A percentile compares a stretch with the other conserved stretches of the same genome.
These are phyloP conservation scores for Sebastes umbrosus DNA, from an alignment of 2,797 vertebrate species.

Conservation along the genomic window DNA sequence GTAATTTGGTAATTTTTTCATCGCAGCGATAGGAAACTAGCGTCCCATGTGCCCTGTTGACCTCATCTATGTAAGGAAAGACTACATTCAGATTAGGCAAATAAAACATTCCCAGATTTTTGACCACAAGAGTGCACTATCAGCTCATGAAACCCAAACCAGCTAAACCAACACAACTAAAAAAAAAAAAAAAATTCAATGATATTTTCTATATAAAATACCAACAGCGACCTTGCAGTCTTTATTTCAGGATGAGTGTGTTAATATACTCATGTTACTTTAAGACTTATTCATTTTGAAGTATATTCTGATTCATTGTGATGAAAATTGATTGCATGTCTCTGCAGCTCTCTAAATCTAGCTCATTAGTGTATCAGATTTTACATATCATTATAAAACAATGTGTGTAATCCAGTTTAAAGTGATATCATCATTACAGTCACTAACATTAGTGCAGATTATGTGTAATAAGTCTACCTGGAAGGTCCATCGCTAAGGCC, in stretches of 20 bases:
- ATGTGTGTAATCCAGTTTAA: not conserved
- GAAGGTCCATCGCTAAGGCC: conserved; percentile 91
- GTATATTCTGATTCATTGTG: no score
- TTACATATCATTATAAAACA: not conserved
- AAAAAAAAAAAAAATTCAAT: not conserved
- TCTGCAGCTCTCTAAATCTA: no score
- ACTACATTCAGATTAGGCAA: not conserved
- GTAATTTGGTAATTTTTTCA: not conserved
- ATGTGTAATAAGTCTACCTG: conserved; percentile 82
- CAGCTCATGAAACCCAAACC: not conserved
- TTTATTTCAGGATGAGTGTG: not conserved
- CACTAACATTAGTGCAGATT: not conserved
- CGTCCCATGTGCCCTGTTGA: not conserved
- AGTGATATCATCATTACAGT: not conserved
- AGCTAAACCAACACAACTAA: not conserved
- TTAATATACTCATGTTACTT: not conserved
- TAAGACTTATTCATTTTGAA: not conserved
- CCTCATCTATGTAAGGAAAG: not conserved
- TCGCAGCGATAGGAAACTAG: not conserved
- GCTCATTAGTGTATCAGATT: not conserved
- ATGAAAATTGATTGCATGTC: no score
- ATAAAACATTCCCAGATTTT: not conserved
- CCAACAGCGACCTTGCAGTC: rapidly evolving
- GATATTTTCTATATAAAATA: not conserved
- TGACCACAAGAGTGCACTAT: conserved; percentile 34